These are phyloP conservation scores for Oscheius onirici DNA, from an alignment of 2,888 invertebrate species.

Conservation along the genomic window DNA sequence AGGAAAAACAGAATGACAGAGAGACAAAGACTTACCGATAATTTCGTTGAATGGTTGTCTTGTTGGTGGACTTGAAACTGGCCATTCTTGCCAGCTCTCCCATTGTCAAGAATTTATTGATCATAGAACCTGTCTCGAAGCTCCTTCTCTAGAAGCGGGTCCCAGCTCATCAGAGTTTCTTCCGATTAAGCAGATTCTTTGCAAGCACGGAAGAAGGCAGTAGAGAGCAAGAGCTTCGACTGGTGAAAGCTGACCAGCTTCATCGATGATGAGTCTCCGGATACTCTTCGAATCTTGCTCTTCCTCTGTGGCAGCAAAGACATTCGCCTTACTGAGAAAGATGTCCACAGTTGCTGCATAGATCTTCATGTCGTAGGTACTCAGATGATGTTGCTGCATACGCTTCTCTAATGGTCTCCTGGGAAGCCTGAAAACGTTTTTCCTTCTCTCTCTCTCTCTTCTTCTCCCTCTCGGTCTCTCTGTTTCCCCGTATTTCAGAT, in stretches of 20 bases:
- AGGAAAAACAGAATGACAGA: not conserved
- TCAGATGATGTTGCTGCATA: not conserved
- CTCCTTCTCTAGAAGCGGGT: not conserved
- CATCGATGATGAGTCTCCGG: conserved; percentile 13
- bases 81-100: conserved; percentile 19
- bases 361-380: not conserved
- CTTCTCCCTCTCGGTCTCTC: no score
- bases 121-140: not conserved
- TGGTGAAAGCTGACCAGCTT: conserved; percentile 10
- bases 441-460: not conserved
- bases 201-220: conserved; percentile 2
- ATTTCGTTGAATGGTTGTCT: not conserved
- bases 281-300: not conserved
- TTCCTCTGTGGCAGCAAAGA: not conserved
- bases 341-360: conserved; percentile 6
- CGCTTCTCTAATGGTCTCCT: not conserved
- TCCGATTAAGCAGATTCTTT: conserved; percentile 6
- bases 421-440: no score
- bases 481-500: no score
- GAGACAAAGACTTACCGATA: conserved; percentile 13
- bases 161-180: conserved; percentile 10
- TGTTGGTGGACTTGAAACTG: not conserved
- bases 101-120: not conserved
- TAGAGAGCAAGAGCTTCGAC: conserved; percentile 17
- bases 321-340: not conserved